These are phyloP conservation scores for Hemitrygon akajei DNA, from an alignment of 2,797 vertebrate species.

Conservation along the genomic window DNA sequence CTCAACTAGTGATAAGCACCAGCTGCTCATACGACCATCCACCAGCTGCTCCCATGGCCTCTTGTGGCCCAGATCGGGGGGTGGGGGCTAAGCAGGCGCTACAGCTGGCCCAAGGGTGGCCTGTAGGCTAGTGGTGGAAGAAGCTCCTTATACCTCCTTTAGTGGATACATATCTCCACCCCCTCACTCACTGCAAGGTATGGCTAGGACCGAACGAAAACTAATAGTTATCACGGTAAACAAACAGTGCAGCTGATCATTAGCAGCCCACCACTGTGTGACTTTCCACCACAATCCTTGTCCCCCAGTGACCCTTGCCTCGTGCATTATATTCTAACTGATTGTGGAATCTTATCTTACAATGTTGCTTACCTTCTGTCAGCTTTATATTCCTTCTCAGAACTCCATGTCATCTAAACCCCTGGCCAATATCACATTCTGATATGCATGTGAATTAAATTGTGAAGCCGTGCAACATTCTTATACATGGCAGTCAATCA, in stretches of 20 bases:
- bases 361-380: background rate
- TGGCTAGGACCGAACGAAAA: background rate
- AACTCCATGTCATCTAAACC: slow-evolving; percentile 6
- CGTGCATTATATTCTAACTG: background rate
- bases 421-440: background rate
- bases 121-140: too few species aligned
- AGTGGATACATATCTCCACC: too few species aligned
- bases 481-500: slow-evolving; percentile 26
- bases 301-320: background rate
- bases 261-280: background rate
- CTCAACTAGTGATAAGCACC: too few species aligned
- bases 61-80: too few species aligned
- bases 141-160: too few species aligned
- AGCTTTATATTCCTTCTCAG: background rate
- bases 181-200: background rate
- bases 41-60: too few species aligned
- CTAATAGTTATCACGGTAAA: background rate
- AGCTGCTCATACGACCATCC: too few species aligned
- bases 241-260: slow-evolving; percentile 4
- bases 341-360: background rate
- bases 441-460: background rate
- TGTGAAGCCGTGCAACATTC: slow-evolving; percentile 32
- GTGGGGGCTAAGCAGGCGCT: too few species aligned
- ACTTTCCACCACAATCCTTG: background rate
- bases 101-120: too few species aligned